phyloP scores from a whole-genome alignment of 2,797 vertebrate species.

The Vireo griseus region DNA sequence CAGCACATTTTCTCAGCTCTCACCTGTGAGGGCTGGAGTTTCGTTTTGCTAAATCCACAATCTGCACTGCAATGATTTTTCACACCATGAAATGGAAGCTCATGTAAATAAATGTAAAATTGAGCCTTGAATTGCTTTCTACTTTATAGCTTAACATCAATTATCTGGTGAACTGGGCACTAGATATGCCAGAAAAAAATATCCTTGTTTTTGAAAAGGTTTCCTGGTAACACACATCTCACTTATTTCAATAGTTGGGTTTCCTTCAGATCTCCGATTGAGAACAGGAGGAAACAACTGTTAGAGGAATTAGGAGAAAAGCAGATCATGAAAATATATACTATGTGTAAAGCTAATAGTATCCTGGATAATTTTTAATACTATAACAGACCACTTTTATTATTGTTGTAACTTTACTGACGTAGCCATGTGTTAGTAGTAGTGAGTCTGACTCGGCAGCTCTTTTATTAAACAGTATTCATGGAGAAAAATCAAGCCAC shows the following conservation, averaged over 20 bases:
- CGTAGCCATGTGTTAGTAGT: neutral
- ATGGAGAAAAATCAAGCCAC: neutral
- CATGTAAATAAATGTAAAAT: neutral
- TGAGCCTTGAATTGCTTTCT: neutral
- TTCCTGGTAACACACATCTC: neutral
- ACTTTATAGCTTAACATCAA: neutral
- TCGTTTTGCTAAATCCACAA: neutral
- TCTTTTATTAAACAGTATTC: accelerated
- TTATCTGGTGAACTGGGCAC: neutral
- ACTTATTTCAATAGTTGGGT: neutral
- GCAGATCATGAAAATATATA: neutral
- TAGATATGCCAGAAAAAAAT: neutral
- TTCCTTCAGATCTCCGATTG: neutral
- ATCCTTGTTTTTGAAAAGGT: neutral
- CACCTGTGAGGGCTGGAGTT: neutral
- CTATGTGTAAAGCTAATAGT: neutral
- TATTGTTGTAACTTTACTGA: neutral
- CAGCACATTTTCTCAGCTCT: neutral
- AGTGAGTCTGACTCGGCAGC: neutral
- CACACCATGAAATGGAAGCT: neutral
- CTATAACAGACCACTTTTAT: neutral
- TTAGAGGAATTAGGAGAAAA: neutral
- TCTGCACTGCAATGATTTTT: neutral
- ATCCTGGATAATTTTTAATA: neutral
- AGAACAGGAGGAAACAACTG: neutral